Evolutionary conservation across 2,797 vertebrate genomes (phyloP).

Genomic region (Luscinia luscinia): DNA sequence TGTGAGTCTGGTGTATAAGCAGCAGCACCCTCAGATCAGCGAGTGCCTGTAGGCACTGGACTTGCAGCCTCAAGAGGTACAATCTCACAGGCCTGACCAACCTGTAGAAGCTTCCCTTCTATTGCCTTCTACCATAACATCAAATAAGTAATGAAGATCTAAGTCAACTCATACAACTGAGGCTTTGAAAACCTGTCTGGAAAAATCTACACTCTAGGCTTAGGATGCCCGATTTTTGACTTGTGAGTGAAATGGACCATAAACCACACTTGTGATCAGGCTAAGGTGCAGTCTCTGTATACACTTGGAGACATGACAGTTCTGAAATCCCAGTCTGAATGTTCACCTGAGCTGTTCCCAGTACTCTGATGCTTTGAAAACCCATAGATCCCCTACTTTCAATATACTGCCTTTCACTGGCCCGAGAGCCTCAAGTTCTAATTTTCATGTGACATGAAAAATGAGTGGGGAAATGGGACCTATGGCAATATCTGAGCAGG

Average conservation of each 20-base stretch:
- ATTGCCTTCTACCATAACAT: background rate
- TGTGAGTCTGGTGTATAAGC: background rate
- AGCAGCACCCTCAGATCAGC: background rate
- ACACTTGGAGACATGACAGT: background rate
- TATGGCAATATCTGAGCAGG: background rate
- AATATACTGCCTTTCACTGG: background rate
- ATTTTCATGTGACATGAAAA: background rate
- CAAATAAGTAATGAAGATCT: background rate
- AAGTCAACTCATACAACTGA: background rate
- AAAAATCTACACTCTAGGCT: background rate
- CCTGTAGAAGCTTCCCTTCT: background rate
- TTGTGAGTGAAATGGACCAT: background rate
- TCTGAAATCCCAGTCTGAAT: background rate
- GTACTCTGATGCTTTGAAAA: background rate
- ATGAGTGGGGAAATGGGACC: background rate
- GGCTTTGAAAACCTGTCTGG: background rate
- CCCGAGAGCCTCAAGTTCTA: background rate
- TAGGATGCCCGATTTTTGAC: fast-evolving
- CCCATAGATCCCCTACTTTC: background rate
- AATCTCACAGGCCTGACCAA: background rate
- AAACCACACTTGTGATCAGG: background rate
- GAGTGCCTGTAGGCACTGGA: background rate
- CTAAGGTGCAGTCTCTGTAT: background rate
- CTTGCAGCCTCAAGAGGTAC: background rate
- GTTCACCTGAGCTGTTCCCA: background rate